phyloP scores from a whole-genome alignment of 2,797 vertebrate genomes.

The Syncerus caffer region DNA sequence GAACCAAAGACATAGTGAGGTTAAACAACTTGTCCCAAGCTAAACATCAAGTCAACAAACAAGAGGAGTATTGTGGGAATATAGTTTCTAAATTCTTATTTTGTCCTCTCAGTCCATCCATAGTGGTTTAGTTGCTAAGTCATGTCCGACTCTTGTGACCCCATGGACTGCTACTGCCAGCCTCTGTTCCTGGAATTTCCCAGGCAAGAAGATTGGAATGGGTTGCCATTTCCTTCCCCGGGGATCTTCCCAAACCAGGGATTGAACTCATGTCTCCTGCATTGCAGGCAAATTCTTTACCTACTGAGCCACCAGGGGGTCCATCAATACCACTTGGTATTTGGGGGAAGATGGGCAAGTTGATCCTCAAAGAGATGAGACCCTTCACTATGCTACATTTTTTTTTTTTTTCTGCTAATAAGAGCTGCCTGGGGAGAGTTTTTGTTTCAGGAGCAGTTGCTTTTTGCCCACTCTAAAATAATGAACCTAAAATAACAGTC shows the following conservation, averaged over 20 bases:
- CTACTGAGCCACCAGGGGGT: fast-evolving
- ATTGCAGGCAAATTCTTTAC: background rate
- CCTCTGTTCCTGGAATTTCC: background rate
- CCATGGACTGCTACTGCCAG: background rate
- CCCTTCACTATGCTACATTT: background rate
- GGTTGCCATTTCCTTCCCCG: background rate
- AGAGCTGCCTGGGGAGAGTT: background rate
- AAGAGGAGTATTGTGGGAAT: background rate
- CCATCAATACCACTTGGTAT: background rate
- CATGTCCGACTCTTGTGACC: background rate
- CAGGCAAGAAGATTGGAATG: background rate
- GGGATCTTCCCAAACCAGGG: background rate
- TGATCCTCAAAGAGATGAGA: background rate
- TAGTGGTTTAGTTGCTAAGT: background rate
- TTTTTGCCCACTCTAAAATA: background rate
- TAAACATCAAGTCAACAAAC: slow-evolving; percentile 10
- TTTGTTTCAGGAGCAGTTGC: background rate
- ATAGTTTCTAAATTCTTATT: background rate
- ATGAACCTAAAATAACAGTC: background rate
- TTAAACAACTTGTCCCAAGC: slow-evolving; percentile 40
- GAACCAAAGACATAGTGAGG: slow-evolving; percentile 5
- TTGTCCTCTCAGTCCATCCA: background rate
- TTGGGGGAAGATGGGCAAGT: background rate
- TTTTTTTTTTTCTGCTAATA: background rate
- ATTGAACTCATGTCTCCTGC: background rate